phyloP scores from a whole-genome alignment of 92 coral and sea anemone genomes.

The Palythoa heliodiscus region DNA sequence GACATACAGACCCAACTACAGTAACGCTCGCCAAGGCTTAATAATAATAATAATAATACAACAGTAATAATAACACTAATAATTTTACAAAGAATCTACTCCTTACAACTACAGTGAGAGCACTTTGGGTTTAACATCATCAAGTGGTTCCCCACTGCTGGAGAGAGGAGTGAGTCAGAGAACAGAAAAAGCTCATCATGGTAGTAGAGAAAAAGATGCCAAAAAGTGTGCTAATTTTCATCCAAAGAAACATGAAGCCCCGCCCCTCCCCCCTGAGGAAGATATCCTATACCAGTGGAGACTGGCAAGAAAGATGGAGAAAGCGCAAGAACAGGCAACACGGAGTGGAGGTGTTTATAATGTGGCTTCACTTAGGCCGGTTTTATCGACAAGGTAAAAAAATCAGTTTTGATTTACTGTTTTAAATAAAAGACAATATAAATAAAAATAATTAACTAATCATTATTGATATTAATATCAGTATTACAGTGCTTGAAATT shows the following conservation, averaged over 20 bases:
- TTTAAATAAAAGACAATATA: too few relatives aligned
- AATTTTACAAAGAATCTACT: neutral
- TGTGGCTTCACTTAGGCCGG: conserved; percentile 1
- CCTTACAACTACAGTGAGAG: conserved; percentile 53
- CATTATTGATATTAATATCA: too few relatives aligned
- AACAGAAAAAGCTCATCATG: neutral
- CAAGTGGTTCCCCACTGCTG: conserved; percentile 39
- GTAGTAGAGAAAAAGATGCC: conserved; percentile 34
- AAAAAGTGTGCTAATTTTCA: conserved; percentile 34
- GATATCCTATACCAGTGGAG: conserved; percentile 99
- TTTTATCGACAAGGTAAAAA: conserved; percentile 10
- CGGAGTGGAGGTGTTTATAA: conserved; percentile 13
- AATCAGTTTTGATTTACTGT: neutral
- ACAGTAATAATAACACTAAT: neutral
- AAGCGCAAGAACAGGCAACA: conserved; percentile 76
- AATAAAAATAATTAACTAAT: too few relatives aligned
- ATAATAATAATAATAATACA: neutral
- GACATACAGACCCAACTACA: too few relatives aligned
- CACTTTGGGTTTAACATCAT: conserved; percentile 48
- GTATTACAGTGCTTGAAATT: too few relatives aligned
- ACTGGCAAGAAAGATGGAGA: conserved; percentile 90
- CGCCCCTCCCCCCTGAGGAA: conserved; percentile 85
- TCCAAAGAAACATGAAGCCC: conserved; percentile 39
- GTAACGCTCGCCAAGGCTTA: too few relatives aligned
- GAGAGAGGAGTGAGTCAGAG: neutral